A percentile compares a stretch with the other conserved stretches of the same genome.
Conservation (phyloP, 2,888 invertebrate genomes). For the Phorcus lineatus region DNA sequence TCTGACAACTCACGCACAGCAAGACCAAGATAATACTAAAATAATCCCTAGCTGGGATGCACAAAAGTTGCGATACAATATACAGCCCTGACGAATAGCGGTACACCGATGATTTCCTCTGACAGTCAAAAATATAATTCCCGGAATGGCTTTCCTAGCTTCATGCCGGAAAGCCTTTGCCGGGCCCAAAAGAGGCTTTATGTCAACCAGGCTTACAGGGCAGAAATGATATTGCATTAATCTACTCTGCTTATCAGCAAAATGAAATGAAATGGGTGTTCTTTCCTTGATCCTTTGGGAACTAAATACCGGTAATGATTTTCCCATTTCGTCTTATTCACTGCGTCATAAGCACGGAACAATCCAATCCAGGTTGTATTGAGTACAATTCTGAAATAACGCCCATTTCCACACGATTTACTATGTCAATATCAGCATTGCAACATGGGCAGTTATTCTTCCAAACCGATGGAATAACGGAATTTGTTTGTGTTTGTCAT, state of each 20-base stretch:
- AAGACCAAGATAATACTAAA: slow-evolving; percentile 8
- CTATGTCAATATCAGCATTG: not conserved
- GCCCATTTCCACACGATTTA: not conserved
- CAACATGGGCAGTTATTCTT: not conserved
- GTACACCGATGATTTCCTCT: slow-evolving; percentile 13
- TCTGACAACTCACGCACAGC: not conserved
- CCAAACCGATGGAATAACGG: not conserved
- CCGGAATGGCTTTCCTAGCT: slow-evolving; percentile 12
- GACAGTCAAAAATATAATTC: slow-evolving; percentile 18
- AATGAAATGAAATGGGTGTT: slow-evolving; percentile 29
- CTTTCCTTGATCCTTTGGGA: slow-evolving; percentile 21
- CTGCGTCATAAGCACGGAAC: not conserved
- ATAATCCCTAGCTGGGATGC: not conserved
- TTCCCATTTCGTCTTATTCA: slow-evolving; percentile 6
- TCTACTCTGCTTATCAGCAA: slow-evolving; percentile 18
- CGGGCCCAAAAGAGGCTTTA: slow-evolving; percentile 21
- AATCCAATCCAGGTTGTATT: not conserved
- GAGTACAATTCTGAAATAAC: slow-evolving; percentile 10
- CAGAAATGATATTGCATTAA: slow-evolving; percentile 31
- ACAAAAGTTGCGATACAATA: slow-evolving; percentile 19
- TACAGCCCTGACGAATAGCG: not conserved
- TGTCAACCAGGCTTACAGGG: slow-evolving; percentile 8
- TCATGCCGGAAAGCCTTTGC: not conserved
- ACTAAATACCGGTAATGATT: slow-evolving; percentile 27
- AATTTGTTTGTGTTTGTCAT: slow-evolving; percentile 8